Conservation (phyloP, 2,888 invertebrate genomes). For the Monoplex corrugatus region DNA sequence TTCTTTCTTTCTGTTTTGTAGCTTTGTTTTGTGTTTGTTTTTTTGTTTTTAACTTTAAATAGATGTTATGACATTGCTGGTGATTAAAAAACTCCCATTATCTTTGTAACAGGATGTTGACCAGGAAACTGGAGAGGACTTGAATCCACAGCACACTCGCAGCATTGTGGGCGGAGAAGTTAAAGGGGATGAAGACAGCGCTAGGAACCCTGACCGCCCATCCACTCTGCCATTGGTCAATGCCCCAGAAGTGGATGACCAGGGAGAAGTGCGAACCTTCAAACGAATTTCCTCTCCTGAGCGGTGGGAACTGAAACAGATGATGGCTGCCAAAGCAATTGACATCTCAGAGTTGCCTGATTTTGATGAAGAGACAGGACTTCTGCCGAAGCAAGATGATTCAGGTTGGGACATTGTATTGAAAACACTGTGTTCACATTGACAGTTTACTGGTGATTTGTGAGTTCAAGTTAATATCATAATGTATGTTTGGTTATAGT, state of each 20-base stretch:
- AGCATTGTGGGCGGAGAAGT: constrained; percentile 75
- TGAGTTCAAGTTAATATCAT: too few relatives aligned
- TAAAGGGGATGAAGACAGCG: constrained; percentile 80
- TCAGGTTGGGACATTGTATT: too few relatives aligned
- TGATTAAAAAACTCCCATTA: too few relatives aligned
- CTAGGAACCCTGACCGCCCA: constrained; percentile 95
- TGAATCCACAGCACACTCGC: constrained; percentile 87
- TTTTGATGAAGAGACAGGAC: constrained; percentile 97
- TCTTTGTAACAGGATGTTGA: constrained; percentile 90
- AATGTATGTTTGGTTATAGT: too few relatives aligned
- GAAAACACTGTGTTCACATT: too few relatives aligned
- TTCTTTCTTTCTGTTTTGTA: too few relatives aligned
- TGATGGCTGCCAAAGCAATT: constrained; percentile 95
- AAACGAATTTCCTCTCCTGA: constrained; percentile 95
- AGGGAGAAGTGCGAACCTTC: constrained; percentile 67
- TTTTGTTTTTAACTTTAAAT: too few relatives aligned
- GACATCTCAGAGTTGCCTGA: constrained; percentile 97
- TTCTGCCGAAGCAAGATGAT: constrained; percentile 88
- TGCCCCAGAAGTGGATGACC: constrained; percentile 84
- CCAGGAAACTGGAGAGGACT: constrained; percentile 95
- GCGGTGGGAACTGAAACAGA: constrained; percentile 97
- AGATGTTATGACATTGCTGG: too few relatives aligned
- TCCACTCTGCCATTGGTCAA: constrained; percentile 83
- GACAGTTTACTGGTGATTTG: too few relatives aligned
- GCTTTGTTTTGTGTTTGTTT: too few relatives aligned